Base-by-base conservation (phyloP, 1,140 invertebrate species). In the Holcopasites calliopsidis region DNA sequence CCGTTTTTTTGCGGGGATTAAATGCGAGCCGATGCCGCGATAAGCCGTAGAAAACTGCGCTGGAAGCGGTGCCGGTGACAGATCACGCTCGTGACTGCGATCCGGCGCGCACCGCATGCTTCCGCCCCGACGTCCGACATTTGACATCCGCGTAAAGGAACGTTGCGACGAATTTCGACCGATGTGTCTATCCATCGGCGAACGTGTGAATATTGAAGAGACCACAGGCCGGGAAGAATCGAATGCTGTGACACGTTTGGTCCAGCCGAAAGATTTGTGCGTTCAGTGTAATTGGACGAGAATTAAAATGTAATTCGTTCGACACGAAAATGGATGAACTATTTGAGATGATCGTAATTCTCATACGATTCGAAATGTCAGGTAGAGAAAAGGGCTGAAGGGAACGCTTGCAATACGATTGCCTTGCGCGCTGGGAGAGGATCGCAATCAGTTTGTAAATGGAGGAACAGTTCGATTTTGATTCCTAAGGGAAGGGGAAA, bases 1-100 rank as follows among this genome's bases (percentile, higher is more conserved):
- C 83, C 76, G 82, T 86, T 88, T 47, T 88, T 88, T 88, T 88
- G 86, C 83, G 6, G 69, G 88, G 89, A 91, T 91, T 91, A 91
- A 91, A 90, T 87, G 88, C 87, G 82, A 88, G 81, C 85, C 88
- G 89, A 90, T 91, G 85, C 87, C 78, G 84, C 88, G 89, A 91
- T 91, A 91, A 91, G 89, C 87, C 84, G 83, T 82, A 87, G 88
- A 87, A 88, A 89, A 89, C 85, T 86, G 84, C 80, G 83, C 83
- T 85, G 80, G 85, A 89, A 89, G 88, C 84, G 85, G 87, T 90
- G 88, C 83, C 85, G 84, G 84, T 90, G 89, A 89, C 90, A 90
- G 90, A 90, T 91, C 90, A 88, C 85, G 86, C 86, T 85, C 54
- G 81, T 83, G 80, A 78, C 81, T 77, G 47, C 81, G 76, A 83